A percentile compares a stretch with the other conserved stretches of the same genome.
These are phyloP conservation scores for Schlechtendalia chinensis DNA, from an alignment of 1,140 invertebrate genomes.

Conservation along the genomic window DNA sequence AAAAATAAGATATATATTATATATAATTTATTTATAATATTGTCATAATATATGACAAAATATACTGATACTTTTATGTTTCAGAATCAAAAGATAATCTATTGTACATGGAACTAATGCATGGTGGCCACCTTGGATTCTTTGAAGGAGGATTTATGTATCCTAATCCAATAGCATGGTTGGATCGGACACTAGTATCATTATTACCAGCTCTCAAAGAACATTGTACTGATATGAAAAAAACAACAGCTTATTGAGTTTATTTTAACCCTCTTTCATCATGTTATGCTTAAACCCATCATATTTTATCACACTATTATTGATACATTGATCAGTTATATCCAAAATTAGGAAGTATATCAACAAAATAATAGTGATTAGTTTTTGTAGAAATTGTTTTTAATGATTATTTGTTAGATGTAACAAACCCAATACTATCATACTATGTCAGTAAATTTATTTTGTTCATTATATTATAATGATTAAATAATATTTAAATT, in stretches of 20 bases:
- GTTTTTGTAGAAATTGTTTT: background rate
- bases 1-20: too few species aligned
- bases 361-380: background rate
- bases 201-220: constrained; percentile 57
- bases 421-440: background rate
- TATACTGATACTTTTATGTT: constrained; percentile 53
- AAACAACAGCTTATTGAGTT: background rate
- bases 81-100: constrained; percentile 67
- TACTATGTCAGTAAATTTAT: background rate
- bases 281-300: background rate
- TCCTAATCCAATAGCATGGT: constrained; percentile 85
- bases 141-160: constrained; percentile 83
- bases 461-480: background rate
- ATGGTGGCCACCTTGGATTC: constrained; percentile 90
- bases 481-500: background rate
- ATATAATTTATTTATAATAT: too few species aligned
- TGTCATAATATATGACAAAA: too few species aligned
- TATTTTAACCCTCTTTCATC: background rate
- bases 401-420: background rate
- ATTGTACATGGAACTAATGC: constrained; percentile 76
- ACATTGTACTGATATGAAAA: constrained; percentile 20
- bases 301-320: constrained; percentile 10
- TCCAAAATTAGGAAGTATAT: background rate
- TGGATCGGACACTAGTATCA: constrained; percentile 78
- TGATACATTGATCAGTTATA: constrained; percentile 3